Percentiles rank a stretch among this genome's conserved stretches.
These are phyloP conservation scores for Camelus dromedarius DNA, from an alignment of 2,113 vertebrate genomes.

Conservation along the genomic window DNA sequence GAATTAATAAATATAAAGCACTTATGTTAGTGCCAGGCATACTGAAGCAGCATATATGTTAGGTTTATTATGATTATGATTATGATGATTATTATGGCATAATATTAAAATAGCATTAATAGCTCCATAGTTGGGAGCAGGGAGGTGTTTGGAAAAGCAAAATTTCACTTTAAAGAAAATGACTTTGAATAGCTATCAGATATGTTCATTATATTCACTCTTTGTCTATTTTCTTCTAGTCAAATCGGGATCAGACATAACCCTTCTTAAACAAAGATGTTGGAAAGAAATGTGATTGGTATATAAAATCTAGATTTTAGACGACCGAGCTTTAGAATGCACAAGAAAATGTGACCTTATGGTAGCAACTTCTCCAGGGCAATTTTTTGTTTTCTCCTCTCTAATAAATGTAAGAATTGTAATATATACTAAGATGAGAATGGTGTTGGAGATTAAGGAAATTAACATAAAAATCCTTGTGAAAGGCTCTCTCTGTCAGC, in stretches of 20 bases:
- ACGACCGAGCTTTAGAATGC: neutral
- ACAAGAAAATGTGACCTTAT: neutral
- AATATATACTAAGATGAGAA: neutral
- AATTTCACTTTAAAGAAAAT: constrained; percentile 4
- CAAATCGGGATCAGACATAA: neutral
- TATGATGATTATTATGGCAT: neutral
- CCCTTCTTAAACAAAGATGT: neutral
- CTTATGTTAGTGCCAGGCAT: neutral
- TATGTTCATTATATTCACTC: neutral
- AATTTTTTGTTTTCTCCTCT: neutral
- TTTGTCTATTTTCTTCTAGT: neutral
- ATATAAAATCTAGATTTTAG: constrained; percentile 37
- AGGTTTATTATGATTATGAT: neutral
- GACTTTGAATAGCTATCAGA: neutral
- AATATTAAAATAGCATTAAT: constrained; percentile 8
- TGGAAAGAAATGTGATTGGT: neutral
- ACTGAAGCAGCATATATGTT: neutral
- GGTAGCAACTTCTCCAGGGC: neutral
- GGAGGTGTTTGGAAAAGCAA: neutral
- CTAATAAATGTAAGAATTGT: neutral
- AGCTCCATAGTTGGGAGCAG: neutral
- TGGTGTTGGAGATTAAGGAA: neutral
- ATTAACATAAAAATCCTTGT: neutral
- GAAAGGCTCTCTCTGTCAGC: neutral
- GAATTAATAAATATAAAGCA: neutral